Evolutionary conservation across 2,888 invertebrate genomes (phyloP), one percentile per base, ranked within the genome.

Genomic region (Elmis aenea): DNA sequence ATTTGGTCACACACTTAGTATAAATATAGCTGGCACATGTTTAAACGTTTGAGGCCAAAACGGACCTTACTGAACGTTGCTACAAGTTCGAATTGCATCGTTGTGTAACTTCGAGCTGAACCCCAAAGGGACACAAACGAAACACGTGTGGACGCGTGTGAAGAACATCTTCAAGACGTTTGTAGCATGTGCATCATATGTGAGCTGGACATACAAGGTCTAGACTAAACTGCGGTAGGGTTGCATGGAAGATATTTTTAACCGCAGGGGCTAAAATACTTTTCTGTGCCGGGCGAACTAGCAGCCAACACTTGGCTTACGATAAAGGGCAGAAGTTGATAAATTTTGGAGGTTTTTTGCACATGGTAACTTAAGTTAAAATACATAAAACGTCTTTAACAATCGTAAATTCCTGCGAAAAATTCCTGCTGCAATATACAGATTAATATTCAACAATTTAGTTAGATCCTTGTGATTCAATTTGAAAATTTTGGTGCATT

Each of bases 111-210:
- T n/a, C n/a, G n/a, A n/a, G n/a, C 20, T 24, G 32, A 31, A 34
- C 29, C 42, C 43, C 42, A 41, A 49, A 52, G 51, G 54, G 51
- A 43, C 48, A 43, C 44, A 39, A 45, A 50, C 44, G 46, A 46
- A 52, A 54, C 62, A 62, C 58, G 59, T 62, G 62, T 62, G 59
- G 56, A 60, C 49, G 56, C 51, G 62, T 61, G 62, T 62, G 62
- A 64, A 62, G 61, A 62, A 64, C 57, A 59, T 60, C 56, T 58
- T 50, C 58, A 55, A 59, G 57, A 56, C 52, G 36, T 35, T 34
- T 39, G 26, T 28, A 42, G 35, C 44, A 44, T 40, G 31, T 44
- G 44, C 40, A 30, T 30, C 44, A 26, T 43, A 29, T 50, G 48
- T 48, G 50, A 50, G 55, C 53, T 58, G 59, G 59, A 60, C 59